These are phyloP conservation scores for Umimayanthus chanpuru DNA, from an alignment of 92 coral and sea anemone genomes.

Conservation along the genomic window DNA sequence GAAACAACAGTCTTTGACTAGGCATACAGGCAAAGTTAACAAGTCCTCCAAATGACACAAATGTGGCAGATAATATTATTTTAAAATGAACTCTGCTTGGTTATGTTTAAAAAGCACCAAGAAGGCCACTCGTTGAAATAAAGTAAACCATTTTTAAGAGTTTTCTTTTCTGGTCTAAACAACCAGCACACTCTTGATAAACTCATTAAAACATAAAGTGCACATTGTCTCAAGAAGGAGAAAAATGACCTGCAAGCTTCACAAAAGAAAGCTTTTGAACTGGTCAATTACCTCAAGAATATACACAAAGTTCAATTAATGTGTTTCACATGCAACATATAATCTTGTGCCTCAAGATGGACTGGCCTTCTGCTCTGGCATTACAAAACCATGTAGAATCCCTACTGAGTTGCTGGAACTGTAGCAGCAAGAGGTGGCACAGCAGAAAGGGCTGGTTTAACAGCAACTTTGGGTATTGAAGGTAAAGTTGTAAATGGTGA, in stretches of 20 bases:
- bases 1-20: not conserved
- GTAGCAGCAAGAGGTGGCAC: constrained; percentile 48
- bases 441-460: constrained; percentile 47
- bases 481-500: constrained; percentile 86
- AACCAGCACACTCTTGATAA: constrained; percentile 20
- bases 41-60: not conserved
- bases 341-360: not conserved
- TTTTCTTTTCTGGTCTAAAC: not conserved
- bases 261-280: not conserved
- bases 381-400: not conserved
- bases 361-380: not conserved
- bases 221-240: not conserved
- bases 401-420: constrained; percentile 59
- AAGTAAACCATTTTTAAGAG: not conserved
- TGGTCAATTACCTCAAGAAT: not conserved
- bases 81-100: constrained; percentile 12
- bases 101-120: constrained; percentile 7
- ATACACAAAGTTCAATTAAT: not conserved
- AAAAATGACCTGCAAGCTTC: not conserved
- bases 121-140: not conserved
- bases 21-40: constrained; percentile 9
- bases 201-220: constrained; percentile 3
- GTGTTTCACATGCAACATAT: not conserved
- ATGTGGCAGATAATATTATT: not conserved
- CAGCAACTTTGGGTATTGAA: constrained; percentile 78